Evolutionary conservation across 1,140 invertebrate genomes (phyloP).

Genomic region (Manduca sexta): DNA sequence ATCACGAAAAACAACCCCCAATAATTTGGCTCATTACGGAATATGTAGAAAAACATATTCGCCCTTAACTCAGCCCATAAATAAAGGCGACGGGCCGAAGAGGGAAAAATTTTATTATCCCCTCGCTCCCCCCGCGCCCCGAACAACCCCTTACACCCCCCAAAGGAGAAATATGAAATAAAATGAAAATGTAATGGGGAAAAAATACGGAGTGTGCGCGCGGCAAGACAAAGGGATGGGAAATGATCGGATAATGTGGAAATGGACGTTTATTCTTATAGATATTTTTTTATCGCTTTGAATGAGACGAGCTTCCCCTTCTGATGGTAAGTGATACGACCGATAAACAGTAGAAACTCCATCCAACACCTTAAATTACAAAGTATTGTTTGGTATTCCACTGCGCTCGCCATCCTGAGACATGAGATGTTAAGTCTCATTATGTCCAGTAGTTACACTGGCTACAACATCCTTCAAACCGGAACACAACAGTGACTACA

Average conservation of each 20-base stretch:
- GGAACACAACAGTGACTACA: too few relatives aligned
- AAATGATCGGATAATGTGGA: conserved; percentile 24
- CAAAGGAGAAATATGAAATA: conserved; percentile 70
- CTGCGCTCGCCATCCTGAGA: too few relatives aligned
- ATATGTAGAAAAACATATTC: conserved; percentile 68
- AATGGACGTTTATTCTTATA: background rate
- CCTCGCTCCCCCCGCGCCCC: conserved; percentile 29
- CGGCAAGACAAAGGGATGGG: conserved; percentile 65
- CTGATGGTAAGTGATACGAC: too few relatives aligned
- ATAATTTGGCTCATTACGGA: conserved; percentile 69
- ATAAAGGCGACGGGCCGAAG: conserved; percentile 53
- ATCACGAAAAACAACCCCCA: conserved; percentile 61
- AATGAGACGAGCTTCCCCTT: too few relatives aligned
- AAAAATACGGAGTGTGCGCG: conserved; percentile 62
- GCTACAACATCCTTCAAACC: too few relatives aligned
- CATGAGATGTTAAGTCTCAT: too few relatives aligned
- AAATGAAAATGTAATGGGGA: conserved; percentile 73
- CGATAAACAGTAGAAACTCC: too few relatives aligned
- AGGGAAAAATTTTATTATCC: conserved; percentile 71
- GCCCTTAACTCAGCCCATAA: conserved; percentile 62
- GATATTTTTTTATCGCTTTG: too few relatives aligned
- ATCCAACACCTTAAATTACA: too few relatives aligned
- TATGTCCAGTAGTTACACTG: too few relatives aligned
- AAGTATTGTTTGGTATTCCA: too few relatives aligned
- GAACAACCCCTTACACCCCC: conserved; percentile 35